Conservation (phyloP, 2,888 invertebrate species). For the Agonopterix alstromeriana region DNA sequence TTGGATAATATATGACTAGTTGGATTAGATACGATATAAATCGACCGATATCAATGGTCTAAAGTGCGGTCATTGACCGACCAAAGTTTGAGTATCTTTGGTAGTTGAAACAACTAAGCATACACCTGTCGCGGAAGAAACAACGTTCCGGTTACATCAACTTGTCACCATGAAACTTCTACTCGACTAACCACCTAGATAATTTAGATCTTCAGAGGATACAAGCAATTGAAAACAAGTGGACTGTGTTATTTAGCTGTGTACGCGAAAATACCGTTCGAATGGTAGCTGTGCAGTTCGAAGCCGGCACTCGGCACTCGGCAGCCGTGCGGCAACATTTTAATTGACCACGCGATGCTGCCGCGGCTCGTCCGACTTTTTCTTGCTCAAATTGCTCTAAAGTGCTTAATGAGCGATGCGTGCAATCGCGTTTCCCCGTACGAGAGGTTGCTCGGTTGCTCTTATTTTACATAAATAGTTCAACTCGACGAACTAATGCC, state of each 20-base stretch:
- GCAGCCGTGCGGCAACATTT: conserved; percentile 62
- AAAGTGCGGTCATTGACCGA: too few relatives aligned
- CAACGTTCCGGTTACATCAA: neutral
- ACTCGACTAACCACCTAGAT: neutral
- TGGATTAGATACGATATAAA: too few relatives aligned
- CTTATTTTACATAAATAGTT: conserved; percentile 77
- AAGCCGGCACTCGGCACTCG: conserved; percentile 27
- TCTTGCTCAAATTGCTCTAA: conserved; percentile 72
- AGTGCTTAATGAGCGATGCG: conserved; percentile 77
- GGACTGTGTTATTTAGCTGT: conserved; percentile 11
- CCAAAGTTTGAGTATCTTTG: too few relatives aligned
- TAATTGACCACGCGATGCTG: conserved; percentile 76
- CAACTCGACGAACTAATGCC: conserved; percentile 68
- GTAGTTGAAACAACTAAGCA: too few relatives aligned
- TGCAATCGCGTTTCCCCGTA: conserved; percentile 75
- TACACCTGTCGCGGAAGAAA: too few relatives aligned
- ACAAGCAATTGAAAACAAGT: conserved; percentile 9
- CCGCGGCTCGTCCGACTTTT: conserved; percentile 67
- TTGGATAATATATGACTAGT: too few relatives aligned
- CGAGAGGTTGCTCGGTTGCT: conserved; percentile 60
- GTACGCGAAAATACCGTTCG: conserved; percentile 37
- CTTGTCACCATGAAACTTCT: neutral
- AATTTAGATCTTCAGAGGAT: conserved; percentile 7
- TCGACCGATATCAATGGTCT: too few relatives aligned
- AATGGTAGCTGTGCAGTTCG: conserved; percentile 13